Conservation (phyloP, 2,113 vertebrate genomes). For the Microcebus griseorufus region DNA sequence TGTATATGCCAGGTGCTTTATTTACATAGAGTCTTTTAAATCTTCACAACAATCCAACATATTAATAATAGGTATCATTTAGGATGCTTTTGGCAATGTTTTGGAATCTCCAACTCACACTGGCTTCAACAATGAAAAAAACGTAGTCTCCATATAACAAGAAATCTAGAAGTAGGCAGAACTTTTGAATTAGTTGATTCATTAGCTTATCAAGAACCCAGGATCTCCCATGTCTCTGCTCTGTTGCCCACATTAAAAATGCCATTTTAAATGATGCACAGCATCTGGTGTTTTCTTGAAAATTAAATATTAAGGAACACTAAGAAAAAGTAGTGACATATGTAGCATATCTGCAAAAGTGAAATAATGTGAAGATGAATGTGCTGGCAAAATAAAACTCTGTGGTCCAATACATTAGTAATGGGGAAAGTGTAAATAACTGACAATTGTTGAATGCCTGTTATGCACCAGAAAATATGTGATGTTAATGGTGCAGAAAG, state of each 20-base stretch:
- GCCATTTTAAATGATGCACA: background rate
- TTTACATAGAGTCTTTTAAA: background rate
- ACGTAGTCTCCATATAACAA: background rate
- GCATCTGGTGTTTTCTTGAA: background rate
- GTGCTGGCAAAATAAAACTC: background rate
- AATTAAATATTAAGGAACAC: background rate
- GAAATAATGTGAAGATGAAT: background rate
- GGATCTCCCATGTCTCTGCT: background rate
- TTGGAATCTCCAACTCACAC: background rate
- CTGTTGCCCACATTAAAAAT: background rate
- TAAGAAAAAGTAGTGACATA: background rate
- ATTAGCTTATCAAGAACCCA: background rate
- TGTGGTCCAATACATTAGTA: background rate
- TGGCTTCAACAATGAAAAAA: background rate
- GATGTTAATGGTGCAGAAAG: background rate
- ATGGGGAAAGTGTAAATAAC: background rate
- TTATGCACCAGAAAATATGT: background rate
- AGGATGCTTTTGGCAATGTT: background rate
- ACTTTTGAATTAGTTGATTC: background rate
- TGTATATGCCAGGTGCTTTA: background rate
- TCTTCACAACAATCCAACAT: background rate
- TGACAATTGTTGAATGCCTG: background rate
- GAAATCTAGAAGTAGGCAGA: background rate
- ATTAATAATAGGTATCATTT: background rate
- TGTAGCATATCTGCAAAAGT: background rate